Percentiles rank a stretch among this genome's conserved stretches.
Evolutionary conservation across 2,888 invertebrate genomes (phyloP).

Genomic region (Cerastis leucographa): DNA sequence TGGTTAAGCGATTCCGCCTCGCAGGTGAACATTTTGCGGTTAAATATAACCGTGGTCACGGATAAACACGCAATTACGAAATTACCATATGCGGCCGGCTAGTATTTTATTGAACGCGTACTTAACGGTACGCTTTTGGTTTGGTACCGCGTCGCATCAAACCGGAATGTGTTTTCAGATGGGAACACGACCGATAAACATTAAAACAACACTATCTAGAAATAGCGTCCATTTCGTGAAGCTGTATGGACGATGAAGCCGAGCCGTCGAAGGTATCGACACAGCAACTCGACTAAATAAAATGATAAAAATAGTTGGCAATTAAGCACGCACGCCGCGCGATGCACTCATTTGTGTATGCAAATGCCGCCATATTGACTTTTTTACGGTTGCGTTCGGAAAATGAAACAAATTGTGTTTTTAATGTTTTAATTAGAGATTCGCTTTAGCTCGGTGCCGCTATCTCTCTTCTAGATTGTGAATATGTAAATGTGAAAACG

Average conservation of each 20-base stretch:
- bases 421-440: conserved; percentile 86
- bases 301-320: conserved; percentile 74
- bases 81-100: conserved; percentile 82
- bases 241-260: conserved; percentile 24
- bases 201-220: conserved; percentile 71
- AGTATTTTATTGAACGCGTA: conserved; percentile 81
- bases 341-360: conserved; percentile 78
- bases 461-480: conserved; percentile 80
- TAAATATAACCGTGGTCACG: conserved; percentile 76
- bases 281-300: conserved; percentile 66
- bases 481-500: conserved; percentile 78
- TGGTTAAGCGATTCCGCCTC: conserved; percentile 73
- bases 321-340: conserved; percentile 78
- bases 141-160: conserved; percentile 70
- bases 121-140: conserved; percentile 80
- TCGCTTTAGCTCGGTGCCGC: conserved; percentile 76
- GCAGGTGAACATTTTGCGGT: conserved; percentile 70
- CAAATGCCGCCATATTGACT: conserved; percentile 78
- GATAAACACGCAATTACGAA: conserved; percentile 84
- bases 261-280: conserved; percentile 57
- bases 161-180: conserved; percentile 71
- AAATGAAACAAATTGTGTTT: conserved; percentile 81
- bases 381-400: conserved; percentile 74
- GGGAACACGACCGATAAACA: conserved; percentile 68
- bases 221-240: conserved; percentile 66